A percentile compares a stretch with the other conserved stretches of the same genome.
These are phyloP conservation scores for Drosophila emarginata DNA, from an alignment of 2,888 invertebrate species.

Conservation along the genomic window DNA sequence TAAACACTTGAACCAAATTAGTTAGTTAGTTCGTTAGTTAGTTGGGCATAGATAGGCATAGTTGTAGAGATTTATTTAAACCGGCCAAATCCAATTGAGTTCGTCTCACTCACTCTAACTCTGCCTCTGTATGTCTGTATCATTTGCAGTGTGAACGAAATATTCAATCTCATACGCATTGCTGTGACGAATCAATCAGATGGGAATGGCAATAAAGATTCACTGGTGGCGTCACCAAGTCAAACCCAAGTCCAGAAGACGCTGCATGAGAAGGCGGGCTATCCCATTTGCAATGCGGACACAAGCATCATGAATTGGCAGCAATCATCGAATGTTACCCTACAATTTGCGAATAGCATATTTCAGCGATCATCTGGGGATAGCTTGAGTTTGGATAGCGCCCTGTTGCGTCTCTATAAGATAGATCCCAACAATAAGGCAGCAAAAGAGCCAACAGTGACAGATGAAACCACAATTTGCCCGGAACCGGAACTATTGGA, in stretches of 20 bases:
- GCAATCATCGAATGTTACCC: slow-evolving; percentile 78
- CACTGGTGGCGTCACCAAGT: neutral
- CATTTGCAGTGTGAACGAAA: slow-evolving; percentile 75
- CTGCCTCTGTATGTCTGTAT: neutral
- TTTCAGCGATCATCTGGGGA: slow-evolving; percentile 73
- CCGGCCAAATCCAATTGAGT: neutral
- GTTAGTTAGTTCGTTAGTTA: slow-evolving; percentile 12
- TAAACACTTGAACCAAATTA: slow-evolving; percentile 72
- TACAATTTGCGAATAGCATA: slow-evolving; percentile 79
- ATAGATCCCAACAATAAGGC: slow-evolving; percentile 67
- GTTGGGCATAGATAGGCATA: neutral
- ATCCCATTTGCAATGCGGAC: slow-evolving; percentile 80
- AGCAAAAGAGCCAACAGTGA: slow-evolving; percentile 16
- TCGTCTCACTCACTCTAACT: neutral
- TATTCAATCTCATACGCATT: slow-evolving; percentile 72
- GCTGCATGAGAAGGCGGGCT: slow-evolving; percentile 80
- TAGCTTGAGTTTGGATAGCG: slow-evolving; percentile 77
- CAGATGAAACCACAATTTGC: slow-evolving; percentile 26
- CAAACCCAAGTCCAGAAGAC: slow-evolving; percentile 51
- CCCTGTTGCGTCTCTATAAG: slow-evolving; percentile 79
- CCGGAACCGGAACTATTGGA: slow-evolving; percentile 62
- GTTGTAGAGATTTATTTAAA: slow-evolving; percentile 18
- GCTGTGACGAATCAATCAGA: slow-evolving; percentile 66
- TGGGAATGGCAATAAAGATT: slow-evolving; percentile 27
- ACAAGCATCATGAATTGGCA: slow-evolving; percentile 78